Base-by-base conservation (phyloP, 1,140 invertebrate genomes). In the Yoshiicerus persimilis region DNA sequence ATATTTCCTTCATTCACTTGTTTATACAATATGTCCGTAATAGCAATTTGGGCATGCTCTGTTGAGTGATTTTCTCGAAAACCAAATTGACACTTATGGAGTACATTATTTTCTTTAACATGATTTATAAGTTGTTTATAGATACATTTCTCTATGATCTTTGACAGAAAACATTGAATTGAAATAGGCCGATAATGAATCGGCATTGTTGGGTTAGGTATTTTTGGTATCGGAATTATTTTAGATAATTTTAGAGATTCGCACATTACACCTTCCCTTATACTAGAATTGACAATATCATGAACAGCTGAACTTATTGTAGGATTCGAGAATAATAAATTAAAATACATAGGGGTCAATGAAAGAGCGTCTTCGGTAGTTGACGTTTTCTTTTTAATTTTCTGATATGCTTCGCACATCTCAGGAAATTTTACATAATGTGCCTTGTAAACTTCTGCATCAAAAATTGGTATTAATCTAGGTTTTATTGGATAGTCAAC, bases 21-120 rank as follows among this genome's bases (percentile, higher is more conserved):
- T 1, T 38, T 39, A 39, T 62, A 77, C 5, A 87, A 1, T 8
- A 77, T 83, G 34, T 89, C 88, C 25, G 41, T 87, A 8, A 87
- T 20, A 4, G 84, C 62, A 41, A 87, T 32, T 13, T 84, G 80
- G 0, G 83, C 86, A 38, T 89, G 88, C 0, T 16, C 47, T 1
- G 88, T 89, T 0, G 86, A 66, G 41, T 87, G 70, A 6, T 83
- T 30, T 62, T 66, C 77, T 23, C 88, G 83, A n/a, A 87, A 87
- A 10, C 88, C 88, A 64, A 88, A 88, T 62, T 88, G 88, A 3
- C n/a, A 5, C 2, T 38, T 38, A 34, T 30, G 62, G 4, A 88
- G 25, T 38, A 86, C 83, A 25, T 47, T 41, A 47, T 84, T 38
- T 20, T 36, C 20, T 20, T 36, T 2, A 2, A 80, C 1, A 25